Percentiles rank a stretch among this genome's conserved stretches.
Evolutionary conservation across 2,113 vertebrate genomes (phyloP).

Genomic region (Vidua chalybeata): DNA sequence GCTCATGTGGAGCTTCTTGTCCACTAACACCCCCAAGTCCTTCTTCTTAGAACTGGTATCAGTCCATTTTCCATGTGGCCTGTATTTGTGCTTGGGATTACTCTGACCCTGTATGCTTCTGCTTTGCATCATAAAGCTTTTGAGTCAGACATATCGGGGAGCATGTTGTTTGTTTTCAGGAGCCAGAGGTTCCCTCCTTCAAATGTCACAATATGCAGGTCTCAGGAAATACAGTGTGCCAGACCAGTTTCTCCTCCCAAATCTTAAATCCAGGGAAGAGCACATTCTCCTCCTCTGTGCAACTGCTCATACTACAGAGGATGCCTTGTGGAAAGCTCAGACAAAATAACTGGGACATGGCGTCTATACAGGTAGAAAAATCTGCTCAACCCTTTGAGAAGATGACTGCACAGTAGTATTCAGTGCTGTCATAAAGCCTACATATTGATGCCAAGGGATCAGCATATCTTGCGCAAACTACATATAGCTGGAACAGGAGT

Average conservation of each 20-base stretch:
- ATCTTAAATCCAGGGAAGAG: not conserved
- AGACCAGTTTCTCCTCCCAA: not conserved
- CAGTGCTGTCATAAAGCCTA: not conserved
- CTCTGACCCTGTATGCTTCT: not conserved
- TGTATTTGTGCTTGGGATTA: not conserved
- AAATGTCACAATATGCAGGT: not conserved
- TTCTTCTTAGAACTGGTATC: not conserved
- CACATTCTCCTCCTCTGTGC: not conserved
- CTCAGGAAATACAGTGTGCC: not conserved
- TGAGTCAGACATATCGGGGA: not conserved
- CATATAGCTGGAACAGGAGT: not conserved
- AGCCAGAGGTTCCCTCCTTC: not conserved
- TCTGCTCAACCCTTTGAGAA: not conserved
- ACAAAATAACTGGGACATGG: not conserved
- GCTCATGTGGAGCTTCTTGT: not conserved
- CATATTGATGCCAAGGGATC: not conserved
- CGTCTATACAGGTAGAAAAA: not conserved
- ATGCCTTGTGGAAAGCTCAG: not conserved
- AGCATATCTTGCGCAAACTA: not conserved
- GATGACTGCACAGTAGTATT: not conserved
- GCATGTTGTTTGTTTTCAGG: not conserved
- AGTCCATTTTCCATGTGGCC: not conserved
- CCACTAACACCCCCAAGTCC: not conserved
- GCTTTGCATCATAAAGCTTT: not conserved
- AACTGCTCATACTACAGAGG: not conserved